phyloP scores from a whole-genome alignment of 2,797 vertebrate genomes.

The Crenuchus spilurus region DNA sequence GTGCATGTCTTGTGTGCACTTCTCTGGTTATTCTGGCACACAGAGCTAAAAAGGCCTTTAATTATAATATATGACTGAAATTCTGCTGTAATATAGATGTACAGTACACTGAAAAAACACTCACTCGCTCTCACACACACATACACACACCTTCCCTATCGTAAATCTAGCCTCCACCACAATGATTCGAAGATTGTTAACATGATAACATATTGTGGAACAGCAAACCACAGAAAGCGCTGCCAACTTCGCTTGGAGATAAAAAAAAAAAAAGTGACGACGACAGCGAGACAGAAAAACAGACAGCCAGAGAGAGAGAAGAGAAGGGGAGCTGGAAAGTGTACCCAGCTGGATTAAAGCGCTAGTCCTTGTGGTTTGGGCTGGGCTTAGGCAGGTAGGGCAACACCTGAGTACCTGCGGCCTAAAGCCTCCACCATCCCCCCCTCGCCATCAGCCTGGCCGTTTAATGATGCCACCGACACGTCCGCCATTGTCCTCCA shows the following conservation, averaged over 20 bases:
- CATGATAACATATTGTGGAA: conserved; percentile 91
- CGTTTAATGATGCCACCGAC: conserved; percentile 83
- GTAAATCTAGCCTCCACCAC: conserved; percentile 86
- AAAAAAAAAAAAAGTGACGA: conserved; percentile 73
- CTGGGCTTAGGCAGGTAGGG: conserved; percentile 53
- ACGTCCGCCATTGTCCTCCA: conserved; percentile 78
- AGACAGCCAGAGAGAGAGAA: conserved; percentile 52
- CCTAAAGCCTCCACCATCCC: conserved; percentile 50
- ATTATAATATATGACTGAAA: conserved; percentile 35
- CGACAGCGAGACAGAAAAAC: conserved; percentile 58
- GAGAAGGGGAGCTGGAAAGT: conserved; percentile 59
- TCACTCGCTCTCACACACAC: conserved; percentile 36
- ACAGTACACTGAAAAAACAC: conserved; percentile 15
- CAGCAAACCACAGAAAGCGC: conserved; percentile 85
- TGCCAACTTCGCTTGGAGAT: conserved; percentile 73
- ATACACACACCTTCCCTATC: conserved; percentile 73
- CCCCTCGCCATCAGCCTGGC: conserved; percentile 61
- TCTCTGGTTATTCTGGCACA: not conserved
- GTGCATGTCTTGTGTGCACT: not conserved
- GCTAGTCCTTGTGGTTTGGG: conserved; percentile 19
- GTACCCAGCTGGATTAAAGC: conserved; percentile 46
- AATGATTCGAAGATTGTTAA: conserved; percentile 92
- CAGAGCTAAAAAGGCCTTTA: conserved; percentile 48
- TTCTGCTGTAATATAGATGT: conserved; percentile 10
- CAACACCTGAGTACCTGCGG: conserved; percentile 66